Percentiles rank a stretch among this genome's conserved stretches.
phyloP scores from a whole-genome alignment of 2,888 invertebrate genomes.

The Teleogryllus oceanicus region DNA sequence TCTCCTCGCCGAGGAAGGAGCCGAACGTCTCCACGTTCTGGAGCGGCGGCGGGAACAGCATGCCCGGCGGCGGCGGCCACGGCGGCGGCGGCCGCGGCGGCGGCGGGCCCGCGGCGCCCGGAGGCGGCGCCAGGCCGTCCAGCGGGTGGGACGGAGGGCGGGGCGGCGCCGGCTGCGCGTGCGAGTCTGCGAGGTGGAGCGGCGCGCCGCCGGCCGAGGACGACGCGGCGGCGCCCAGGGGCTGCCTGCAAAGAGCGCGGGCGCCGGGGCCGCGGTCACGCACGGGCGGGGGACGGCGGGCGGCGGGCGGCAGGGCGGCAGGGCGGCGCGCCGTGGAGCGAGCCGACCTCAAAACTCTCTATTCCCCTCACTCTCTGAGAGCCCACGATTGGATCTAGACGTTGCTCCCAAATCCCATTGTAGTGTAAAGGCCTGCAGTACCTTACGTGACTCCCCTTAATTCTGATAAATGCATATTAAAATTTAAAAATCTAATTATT shows the following conservation, averaged over 20 bases:
- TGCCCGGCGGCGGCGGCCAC: slow-evolving; percentile 42
- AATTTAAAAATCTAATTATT: too few relatives aligned
- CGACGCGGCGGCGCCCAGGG: neutral
- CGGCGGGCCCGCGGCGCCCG: slow-evolving; percentile 24
- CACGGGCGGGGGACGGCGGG: neutral
- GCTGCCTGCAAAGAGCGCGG: neutral
- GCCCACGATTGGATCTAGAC: too few relatives aligned
- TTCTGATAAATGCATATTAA: too few relatives aligned
- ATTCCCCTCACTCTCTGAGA: too few relatives aligned
- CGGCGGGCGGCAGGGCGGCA: too few relatives aligned
- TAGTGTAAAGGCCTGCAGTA: too few relatives aligned
- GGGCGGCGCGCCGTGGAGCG: too few relatives aligned
- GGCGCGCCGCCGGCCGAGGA: neutral
- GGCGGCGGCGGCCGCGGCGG: slow-evolving; percentile 26
- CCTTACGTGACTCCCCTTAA: too few relatives aligned
- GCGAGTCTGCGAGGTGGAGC: neutral
- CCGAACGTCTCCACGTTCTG: slow-evolving; percentile 70
- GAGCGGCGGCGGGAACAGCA: slow-evolving; percentile 55
- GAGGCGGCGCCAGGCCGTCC: slow-evolving; percentile 27
- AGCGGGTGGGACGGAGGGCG: neutral
- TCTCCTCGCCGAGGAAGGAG: slow-evolving; percentile 74
- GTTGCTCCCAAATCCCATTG: too few relatives aligned
- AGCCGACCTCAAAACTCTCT: too few relatives aligned
- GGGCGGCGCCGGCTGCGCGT: neutral
- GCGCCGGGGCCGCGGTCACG: neutral